Base-by-base conservation (phyloP, 2,113 vertebrate genomes). In the Jaculus jaculus region DNA sequence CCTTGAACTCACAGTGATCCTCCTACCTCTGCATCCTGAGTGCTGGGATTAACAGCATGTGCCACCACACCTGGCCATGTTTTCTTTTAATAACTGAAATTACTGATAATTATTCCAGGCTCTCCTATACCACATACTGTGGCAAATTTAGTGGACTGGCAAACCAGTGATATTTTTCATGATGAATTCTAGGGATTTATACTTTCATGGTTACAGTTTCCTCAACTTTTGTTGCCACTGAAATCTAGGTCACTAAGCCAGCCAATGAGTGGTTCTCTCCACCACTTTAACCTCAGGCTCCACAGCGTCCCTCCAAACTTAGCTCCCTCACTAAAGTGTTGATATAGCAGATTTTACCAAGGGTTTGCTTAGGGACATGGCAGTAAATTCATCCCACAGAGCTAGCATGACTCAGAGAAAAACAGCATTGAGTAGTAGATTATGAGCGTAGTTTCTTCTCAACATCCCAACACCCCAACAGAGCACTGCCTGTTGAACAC, bases 1-100 rank as follows among this genome's bases (percentile, higher is more conserved):
- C n/a, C n/a, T n/a, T n/a, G n/a, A n/a, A n/a, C n/a, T n/a, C n/a
- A n/a, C n/a, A n/a, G n/a, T n/a, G n/a, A n/a, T n/a, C n/a, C n/a
- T n/a, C n/a, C n/a, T n/a, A n/a, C n/a, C n/a, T n/a, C n/a, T n/a
- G n/a, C n/a, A n/a, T n/a, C n/a, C n/a, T n/a, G n/a, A n/a, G n/a
- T n/a, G n/a, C n/a, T n/a, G n/a, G n/a, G n/a, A n/a, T n/a, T n/a
- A n/a, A n/a, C n/a, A n/a, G n/a, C n/a, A n/a, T n/a, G n/a, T n/a
- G n/a, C n/a, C n/a, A n/a, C n/a, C n/a, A n/a, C n/a, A n/a, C n/a
- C n/a, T n/a, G n/a, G 26, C 6, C 54, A 87, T 21, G 23, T 32
- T 86, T 91, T 66, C 51, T 30, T 79, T 86, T 86, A 86, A 81
- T 47, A 77, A 42, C n/a, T 37, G 26, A 75, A 58, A 88, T 77